Evolutionary conservation across 1,140 invertebrate species (phyloP).

Genomic region (Drosophila repletoides): DNA sequence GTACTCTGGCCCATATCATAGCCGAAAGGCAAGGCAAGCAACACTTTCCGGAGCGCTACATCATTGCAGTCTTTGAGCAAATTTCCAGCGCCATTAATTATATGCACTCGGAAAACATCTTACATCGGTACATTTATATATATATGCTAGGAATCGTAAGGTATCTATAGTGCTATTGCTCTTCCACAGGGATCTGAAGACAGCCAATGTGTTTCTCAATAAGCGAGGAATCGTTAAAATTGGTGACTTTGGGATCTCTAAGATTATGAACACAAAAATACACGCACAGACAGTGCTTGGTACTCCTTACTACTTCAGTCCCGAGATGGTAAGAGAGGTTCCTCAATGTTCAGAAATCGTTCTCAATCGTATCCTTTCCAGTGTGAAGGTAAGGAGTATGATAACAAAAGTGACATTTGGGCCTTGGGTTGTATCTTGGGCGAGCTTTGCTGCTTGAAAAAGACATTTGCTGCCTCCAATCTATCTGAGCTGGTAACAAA

Average conservation of each 20-base stretch:
- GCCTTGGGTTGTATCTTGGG: slow-evolving; percentile 91
- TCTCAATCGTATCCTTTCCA: slow-evolving; percentile 62
- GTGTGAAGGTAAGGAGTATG: slow-evolving; percentile 91
- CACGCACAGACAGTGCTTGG: slow-evolving; percentile 90
- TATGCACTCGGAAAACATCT: slow-evolving; percentile 89
- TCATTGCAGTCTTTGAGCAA: slow-evolving; percentile 87
- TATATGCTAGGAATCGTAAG: too few relatives aligned
- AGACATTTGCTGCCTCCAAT: slow-evolving; percentile 90
- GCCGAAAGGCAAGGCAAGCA: slow-evolving; percentile 78
- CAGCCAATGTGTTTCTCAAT: slow-evolving; percentile 90
- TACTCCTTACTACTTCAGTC: slow-evolving; percentile 92
- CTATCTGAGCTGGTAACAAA: slow-evolving; percentile 90
- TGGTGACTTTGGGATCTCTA: slow-evolving; percentile 92
- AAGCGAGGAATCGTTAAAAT: slow-evolving; percentile 87
- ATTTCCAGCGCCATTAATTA: slow-evolving; percentile 88
- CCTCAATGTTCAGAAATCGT: background rate
- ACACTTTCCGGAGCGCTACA: slow-evolving; percentile 85
- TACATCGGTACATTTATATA: slow-evolving; percentile 85
- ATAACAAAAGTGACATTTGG: slow-evolving; percentile 92
- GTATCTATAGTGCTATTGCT: background rate
- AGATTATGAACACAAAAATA: slow-evolving; percentile 87
- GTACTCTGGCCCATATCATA: slow-evolving; percentile 88
- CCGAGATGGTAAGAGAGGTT: slow-evolving; percentile 89
- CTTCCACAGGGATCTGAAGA: slow-evolving; percentile 88
- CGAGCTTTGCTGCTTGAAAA: slow-evolving; percentile 90